Evolutionary conservation across 2,888 invertebrate genomes (phyloP).

Genomic region (Leucoptera coffeella): DNA sequence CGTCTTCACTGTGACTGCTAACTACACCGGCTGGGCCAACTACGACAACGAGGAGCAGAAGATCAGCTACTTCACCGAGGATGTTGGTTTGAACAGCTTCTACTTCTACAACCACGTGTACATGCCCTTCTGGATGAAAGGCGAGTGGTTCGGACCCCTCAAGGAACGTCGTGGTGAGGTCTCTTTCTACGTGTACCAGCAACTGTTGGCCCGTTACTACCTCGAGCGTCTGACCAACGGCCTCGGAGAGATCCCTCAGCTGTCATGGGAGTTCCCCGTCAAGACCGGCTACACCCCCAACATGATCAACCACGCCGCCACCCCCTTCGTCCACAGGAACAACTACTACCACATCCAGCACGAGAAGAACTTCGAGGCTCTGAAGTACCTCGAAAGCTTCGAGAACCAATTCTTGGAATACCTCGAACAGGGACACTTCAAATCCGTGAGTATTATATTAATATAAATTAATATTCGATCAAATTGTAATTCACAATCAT

Average conservation of each 20-base stretch:
- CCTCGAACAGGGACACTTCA: slow-evolving; percentile 37
- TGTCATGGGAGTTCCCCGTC: slow-evolving; percentile 29
- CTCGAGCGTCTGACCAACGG: slow-evolving; percentile 62
- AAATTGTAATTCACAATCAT: too few relatives aligned
- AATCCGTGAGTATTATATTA: slow-evolving; percentile 40
- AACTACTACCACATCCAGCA: slow-evolving; percentile 12
- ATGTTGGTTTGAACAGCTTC: slow-evolving; percentile 60
- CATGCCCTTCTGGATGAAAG: slow-evolving; percentile 59
- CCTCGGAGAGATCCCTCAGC: slow-evolving; percentile 52
- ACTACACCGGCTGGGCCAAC: slow-evolving; percentile 48
- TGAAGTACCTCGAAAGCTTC: slow-evolving; percentile 40
- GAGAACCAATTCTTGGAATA: slow-evolving; percentile 23
- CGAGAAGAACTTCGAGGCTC: background rate
- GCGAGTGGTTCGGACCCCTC: slow-evolving; percentile 28
- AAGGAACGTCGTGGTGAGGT: slow-evolving; percentile 59
- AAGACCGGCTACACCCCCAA: slow-evolving; percentile 41
- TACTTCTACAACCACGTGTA: slow-evolving; percentile 60
- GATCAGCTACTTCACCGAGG: slow-evolving; percentile 64
- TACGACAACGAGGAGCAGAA: slow-evolving; percentile 53
- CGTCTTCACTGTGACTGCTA: slow-evolving; percentile 45
- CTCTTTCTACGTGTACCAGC: slow-evolving; percentile 61
- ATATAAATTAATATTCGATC: too few relatives aligned
- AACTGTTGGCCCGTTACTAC: slow-evolving; percentile 62
- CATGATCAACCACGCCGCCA: slow-evolving; percentile 38
- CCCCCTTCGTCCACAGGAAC: slow-evolving; percentile 42